These are phyloP conservation scores for Megaceryle alcyon DNA, from an alignment of 2,797 vertebrate genomes.

Conservation along the genomic window DNA sequence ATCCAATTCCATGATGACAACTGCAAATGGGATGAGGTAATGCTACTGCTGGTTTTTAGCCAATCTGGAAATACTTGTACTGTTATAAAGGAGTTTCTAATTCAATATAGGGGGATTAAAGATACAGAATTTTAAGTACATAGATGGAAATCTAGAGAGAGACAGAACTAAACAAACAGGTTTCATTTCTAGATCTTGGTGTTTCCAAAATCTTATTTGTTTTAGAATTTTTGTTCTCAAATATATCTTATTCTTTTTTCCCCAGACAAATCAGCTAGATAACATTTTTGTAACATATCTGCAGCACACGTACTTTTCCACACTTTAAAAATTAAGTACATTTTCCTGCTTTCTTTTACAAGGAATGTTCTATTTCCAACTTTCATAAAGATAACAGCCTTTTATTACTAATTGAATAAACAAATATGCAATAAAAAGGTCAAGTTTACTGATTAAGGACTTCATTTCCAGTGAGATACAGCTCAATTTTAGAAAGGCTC, in stretches of 20 bases:
- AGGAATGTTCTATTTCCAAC: background rate
- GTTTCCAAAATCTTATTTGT: background rate
- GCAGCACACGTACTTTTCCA: background rate
- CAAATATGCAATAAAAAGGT: background rate
- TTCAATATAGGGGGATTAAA: background rate
- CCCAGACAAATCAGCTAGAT: background rate
- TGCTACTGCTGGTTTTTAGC: background rate
- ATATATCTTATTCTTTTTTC: background rate
- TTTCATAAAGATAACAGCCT: background rate
- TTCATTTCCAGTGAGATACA: background rate
- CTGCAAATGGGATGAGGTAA: background rate
- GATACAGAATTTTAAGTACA: background rate
- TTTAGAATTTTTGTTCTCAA: background rate
- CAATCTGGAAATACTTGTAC: background rate
- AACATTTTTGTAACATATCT: background rate
- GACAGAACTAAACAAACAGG: background rate
- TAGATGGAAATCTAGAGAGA: background rate
- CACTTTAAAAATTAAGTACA: background rate
- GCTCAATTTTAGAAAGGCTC: background rate
- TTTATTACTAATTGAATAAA: background rate
- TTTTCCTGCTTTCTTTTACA: background rate
- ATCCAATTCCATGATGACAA: background rate
- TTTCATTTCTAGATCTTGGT: background rate
- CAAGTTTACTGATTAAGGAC: background rate
- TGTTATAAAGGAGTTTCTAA: background rate